Percentiles rank a stretch among this genome's conserved stretches.
These are phyloP conservation scores for rabbit (Oryctolagus cuniculus) DNA, from an alignment of 2,113 vertebrate species.

Conservation along the genomic window DNA sequence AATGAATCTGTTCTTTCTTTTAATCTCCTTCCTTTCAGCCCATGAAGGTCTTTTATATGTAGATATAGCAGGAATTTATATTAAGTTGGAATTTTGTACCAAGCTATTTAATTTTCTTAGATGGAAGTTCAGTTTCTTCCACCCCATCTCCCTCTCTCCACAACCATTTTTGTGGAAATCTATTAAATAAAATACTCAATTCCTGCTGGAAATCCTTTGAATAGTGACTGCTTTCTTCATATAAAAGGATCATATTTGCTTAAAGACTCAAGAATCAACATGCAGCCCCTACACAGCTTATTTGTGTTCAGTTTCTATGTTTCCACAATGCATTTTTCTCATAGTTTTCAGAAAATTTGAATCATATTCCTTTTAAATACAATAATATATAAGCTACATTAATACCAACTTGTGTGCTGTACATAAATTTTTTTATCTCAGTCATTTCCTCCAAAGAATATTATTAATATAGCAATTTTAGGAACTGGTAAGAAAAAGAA, in stretches of 20 bases:
- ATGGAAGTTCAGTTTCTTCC: background rate
- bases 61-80: background rate
- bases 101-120: background rate
- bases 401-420: background rate
- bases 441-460: background rate
- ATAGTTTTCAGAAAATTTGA: slow-evolving; percentile 3
- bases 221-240: background rate
- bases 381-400: background rate
- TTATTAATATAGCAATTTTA: background rate
- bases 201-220: background rate
- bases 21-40: background rate
- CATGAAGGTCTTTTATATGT: background rate
- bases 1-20: slow-evolving; percentile 58
- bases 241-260: slow-evolving; percentile 61
- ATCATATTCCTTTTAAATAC: background rate
- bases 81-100: slow-evolving; percentile 18
- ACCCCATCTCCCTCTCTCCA: no score
- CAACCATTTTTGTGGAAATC: background rate
- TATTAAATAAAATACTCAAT: background rate
- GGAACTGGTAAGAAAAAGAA: background rate
- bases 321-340: background rate
- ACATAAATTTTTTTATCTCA: background rate
- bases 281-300: background rate
- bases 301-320: background rate
- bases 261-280: slow-evolving; percentile 65